Percentiles rank a stretch among this genome's conserved stretches.
Conservation (phyloP, 2,797 vertebrate species). For the Cryptoprocta ferox region DNA sequence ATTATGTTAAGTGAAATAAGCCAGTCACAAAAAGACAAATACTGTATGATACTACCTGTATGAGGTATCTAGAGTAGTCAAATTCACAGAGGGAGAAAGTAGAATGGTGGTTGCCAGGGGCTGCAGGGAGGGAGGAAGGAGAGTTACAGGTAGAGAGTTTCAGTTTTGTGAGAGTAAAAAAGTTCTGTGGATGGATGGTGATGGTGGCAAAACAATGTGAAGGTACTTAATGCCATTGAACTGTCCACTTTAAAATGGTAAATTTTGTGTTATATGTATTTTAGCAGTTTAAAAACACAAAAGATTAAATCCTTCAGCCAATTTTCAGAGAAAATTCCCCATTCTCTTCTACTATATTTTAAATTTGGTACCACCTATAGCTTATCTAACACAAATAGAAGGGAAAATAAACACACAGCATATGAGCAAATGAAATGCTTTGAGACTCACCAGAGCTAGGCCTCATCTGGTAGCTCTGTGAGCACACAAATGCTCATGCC, state of each 20-base stretch:
- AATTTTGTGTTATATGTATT: not conserved
- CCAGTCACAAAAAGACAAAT: conserved; percentile 26
- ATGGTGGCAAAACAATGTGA: not conserved
- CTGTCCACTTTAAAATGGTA: not conserved
- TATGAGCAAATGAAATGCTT: not conserved
- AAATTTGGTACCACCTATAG: not conserved
- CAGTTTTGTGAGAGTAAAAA: not conserved
- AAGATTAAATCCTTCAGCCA: not conserved
- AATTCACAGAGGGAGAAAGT: not conserved
- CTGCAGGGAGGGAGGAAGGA: not conserved
- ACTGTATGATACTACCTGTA: not conserved
- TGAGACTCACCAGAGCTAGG: not conserved
- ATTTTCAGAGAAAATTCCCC: conserved; percentile 1
- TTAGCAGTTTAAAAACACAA: not conserved
- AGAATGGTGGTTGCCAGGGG: not conserved
- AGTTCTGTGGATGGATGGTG: not conserved
- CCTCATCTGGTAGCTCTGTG: not conserved
- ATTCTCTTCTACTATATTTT: not conserved
- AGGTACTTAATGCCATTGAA: not conserved
- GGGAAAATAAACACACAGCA: not conserved
- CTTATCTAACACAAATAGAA: not conserved
- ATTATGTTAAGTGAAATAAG: not conserved
- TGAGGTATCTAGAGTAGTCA: not conserved
- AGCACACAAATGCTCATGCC: not conserved
- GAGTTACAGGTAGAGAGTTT: not conserved